Evolutionary conservation across 2,797 vertebrate species (phyloP).

Genomic region (Streptopelia turtur): DNA sequence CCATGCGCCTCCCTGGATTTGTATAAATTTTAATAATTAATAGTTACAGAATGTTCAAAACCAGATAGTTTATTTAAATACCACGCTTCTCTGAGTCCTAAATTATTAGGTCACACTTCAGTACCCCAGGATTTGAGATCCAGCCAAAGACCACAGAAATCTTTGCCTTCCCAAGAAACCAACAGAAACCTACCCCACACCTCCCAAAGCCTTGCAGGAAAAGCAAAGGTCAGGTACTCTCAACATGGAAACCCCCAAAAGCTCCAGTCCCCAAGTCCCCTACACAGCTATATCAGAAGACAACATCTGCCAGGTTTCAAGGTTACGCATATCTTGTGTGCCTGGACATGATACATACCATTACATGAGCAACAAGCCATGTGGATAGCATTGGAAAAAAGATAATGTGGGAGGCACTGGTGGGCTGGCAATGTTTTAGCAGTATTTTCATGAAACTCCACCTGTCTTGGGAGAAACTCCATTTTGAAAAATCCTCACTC

Average conservation of each 20-base stretch:
- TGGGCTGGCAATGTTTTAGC: background rate
- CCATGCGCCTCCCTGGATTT: conserved; percentile 24
- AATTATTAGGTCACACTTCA: conserved; percentile 66
- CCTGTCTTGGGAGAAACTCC: background rate
- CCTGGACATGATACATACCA: background rate
- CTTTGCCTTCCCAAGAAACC: conserved; percentile 35
- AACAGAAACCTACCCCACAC: background rate
- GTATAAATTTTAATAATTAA: conserved; percentile 62
- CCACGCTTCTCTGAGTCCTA: conserved; percentile 20
- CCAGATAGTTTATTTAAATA: conserved; percentile 61
- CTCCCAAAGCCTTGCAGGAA: conserved; percentile 8
- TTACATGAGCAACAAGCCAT: background rate
- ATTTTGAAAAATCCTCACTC: background rate
- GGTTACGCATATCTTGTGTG: background rate
- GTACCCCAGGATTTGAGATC: conserved; percentile 55
- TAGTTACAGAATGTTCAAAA: conserved; percentile 40
- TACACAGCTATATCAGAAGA: background rate
- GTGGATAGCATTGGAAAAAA: background rate
- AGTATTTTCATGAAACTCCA: background rate
- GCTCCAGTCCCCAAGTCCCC: background rate
- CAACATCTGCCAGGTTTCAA: background rate
- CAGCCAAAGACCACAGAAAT: conserved; percentile 61
- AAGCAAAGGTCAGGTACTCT: background rate
- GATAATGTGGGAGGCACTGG: background rate
- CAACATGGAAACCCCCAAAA: background rate